These are phyloP conservation scores for Ctenomys sociabilis DNA, from an alignment of 2,113 vertebrate species.

Conservation along the genomic window DNA sequence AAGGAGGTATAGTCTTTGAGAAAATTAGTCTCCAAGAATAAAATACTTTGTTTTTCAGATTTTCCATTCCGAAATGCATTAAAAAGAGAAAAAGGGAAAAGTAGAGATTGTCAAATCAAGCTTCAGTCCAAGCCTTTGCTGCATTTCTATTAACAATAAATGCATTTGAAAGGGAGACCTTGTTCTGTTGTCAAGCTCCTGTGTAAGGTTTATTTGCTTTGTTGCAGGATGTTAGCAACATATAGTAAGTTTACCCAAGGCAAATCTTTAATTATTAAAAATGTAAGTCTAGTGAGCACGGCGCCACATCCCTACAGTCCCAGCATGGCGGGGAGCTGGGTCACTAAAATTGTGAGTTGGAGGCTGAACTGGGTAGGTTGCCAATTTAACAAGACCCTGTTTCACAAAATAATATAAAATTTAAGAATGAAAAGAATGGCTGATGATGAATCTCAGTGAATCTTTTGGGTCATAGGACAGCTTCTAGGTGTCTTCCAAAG, in stretches of 20 bases:
- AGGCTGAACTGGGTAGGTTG: not conserved
- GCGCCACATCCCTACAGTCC: not conserved
- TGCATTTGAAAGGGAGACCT: slow-evolving; percentile 8
- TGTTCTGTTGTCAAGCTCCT: not conserved
- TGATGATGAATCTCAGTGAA: not conserved
- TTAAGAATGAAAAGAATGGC: not conserved
- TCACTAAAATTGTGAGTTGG: not conserved
- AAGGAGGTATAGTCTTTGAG: not conserved
- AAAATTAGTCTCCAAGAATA: not conserved
- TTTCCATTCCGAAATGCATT: not conserved
- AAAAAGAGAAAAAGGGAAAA: not conserved
- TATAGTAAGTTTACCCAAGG: not conserved
- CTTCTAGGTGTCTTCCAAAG: too few relatives aligned
- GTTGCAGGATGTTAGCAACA: not conserved
- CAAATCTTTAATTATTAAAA: not conserved
- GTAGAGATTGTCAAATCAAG: slow-evolving; percentile 29
- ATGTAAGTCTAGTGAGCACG: not conserved
- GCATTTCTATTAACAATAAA: not conserved
- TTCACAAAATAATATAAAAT: not conserved
- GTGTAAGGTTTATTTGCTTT: not conserved
- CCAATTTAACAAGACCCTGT: not conserved
- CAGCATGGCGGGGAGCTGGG: not conserved
- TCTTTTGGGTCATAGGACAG: too few relatives aligned
- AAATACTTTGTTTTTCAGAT: not conserved
- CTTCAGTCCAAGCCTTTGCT: not conserved